A percentile compares a stretch with the other conserved stretches of the same genome.
These are phyloP conservation scores for Calcarius lapponicus DNA, from an alignment of 2,797 vertebrate genomes.

Conservation along the genomic window DNA sequence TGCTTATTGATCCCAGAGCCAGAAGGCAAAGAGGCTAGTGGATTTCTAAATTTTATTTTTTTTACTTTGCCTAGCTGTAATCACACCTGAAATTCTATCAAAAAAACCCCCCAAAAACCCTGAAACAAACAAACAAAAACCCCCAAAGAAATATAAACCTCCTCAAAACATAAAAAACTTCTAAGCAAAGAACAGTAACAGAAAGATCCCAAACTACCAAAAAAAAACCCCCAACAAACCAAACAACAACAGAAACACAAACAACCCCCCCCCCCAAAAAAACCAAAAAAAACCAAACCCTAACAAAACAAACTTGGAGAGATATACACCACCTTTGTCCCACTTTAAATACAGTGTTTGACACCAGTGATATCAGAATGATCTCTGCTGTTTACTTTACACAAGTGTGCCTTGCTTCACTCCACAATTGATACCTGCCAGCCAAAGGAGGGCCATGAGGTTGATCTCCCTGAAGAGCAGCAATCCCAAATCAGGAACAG, in stretches of 20 bases:
- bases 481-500: accelerated
- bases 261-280: background rate
- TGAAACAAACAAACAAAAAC: background rate
- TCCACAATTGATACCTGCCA: background rate
- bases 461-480: background rate
- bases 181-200: background rate
- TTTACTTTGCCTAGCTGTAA: background rate
- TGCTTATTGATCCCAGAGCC: background rate
- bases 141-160: background rate
- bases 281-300: background rate
- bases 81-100: background rate
- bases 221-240: accelerated
- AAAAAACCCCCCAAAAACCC: background rate
- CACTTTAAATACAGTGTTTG: background rate
- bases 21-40: background rate
- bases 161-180: background rate
- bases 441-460: background rate
- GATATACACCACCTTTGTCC: background rate
- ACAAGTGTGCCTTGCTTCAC: background rate
- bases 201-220: background rate
- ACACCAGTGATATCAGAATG: background rate
- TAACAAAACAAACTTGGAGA: background rate
- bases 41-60: background rate
- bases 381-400: background rate
- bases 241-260: background rate